phyloP scores from a whole-genome alignment of 2,113 vertebrate species.

The Brachypteracias leptosomus region DNA sequence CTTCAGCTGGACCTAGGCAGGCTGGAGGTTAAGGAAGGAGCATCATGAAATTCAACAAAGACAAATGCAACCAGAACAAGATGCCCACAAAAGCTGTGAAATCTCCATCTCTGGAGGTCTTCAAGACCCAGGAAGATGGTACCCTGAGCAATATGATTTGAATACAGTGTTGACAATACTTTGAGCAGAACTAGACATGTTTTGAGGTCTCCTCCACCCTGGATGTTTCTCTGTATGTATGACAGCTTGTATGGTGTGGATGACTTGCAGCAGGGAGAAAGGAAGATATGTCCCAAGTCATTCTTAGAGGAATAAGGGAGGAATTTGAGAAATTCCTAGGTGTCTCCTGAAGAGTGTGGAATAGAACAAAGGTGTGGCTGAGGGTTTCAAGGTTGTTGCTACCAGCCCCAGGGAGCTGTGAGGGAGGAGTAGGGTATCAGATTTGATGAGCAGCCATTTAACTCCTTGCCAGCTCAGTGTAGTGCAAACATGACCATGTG shows the following conservation, averaged over 20 bases:
- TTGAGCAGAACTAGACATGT: neutral
- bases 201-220: neutral
- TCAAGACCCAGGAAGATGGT: neutral
- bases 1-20: neutral
- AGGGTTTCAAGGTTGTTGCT: neutral
- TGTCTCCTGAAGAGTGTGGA: neutral
- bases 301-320: neutral
- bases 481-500: neutral
- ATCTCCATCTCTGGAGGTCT: neutral
- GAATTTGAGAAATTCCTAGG: neutral
- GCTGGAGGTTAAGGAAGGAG: neutral
- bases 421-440: neutral
- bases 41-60: neutral
- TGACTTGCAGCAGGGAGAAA: neutral
- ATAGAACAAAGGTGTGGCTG: neutral
- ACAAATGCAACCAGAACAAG: neutral
- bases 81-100: neutral
- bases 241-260: neutral
- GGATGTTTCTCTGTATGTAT: neutral
- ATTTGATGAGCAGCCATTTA: neutral
- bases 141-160: neutral
- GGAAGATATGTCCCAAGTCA: neutral
- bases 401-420: neutral
- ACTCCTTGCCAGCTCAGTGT: neutral
- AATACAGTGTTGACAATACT: neutral